A percentile compares a stretch with the other conserved stretches of the same genome.
Conservation (phyloP, 2,797 vertebrate species). For the Poecile montanus region DNA sequence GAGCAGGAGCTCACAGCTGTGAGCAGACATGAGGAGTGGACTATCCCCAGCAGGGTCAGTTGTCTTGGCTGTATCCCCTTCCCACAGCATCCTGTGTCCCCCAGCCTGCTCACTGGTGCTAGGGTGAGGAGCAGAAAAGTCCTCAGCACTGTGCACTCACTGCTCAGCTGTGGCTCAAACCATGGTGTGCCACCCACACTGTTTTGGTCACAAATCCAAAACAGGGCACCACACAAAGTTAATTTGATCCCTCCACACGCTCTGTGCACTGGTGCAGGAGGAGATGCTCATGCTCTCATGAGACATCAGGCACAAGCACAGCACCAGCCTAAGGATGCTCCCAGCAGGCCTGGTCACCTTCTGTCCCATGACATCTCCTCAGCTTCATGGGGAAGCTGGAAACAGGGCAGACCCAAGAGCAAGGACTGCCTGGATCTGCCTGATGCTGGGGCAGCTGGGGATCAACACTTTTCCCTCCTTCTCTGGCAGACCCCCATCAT, state of each 20-base stretch:
- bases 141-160: background rate
- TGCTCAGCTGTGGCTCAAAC: background rate
- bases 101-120: background rate
- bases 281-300: no score
- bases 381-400: background rate
- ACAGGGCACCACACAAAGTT: fast-evolving
- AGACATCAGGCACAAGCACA: background rate
- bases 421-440: background rate
- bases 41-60: background rate
- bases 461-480: background rate
- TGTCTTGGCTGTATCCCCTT: background rate
- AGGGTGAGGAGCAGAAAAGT: background rate
- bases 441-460: background rate
- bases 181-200: background rate
- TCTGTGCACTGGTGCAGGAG: background rate
- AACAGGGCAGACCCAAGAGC: background rate
- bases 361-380: background rate
- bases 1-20: fast-evolving
- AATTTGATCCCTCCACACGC: background rate
- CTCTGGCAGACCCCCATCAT: fast-evolving
- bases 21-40: background rate
- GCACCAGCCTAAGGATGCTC: background rate
- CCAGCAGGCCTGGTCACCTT: background rate
- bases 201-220: background rate
- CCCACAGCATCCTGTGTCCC: background rate